Conservation (phyloP, 2,888 invertebrate species). For the Eubasilissa splendida region DNA sequence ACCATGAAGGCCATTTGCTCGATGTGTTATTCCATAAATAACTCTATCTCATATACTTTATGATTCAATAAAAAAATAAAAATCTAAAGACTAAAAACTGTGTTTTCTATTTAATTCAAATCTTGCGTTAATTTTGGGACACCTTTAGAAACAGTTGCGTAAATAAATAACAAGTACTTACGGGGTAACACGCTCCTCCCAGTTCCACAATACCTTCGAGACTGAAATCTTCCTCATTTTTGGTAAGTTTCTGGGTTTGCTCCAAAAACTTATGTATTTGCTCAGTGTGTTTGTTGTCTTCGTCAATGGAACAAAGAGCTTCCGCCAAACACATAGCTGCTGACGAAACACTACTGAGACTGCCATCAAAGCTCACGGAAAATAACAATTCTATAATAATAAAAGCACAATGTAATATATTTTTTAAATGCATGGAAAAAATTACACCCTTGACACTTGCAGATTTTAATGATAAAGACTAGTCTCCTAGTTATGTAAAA, state of each 20-base stretch:
- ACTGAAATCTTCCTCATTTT: conserved; percentile 64
- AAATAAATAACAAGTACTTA: conserved; percentile 21
- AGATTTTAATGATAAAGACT: too few species aligned
- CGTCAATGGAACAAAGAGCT: conserved; percentile 85
- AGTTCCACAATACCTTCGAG: conserved; percentile 71
- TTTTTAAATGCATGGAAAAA: too few species aligned
- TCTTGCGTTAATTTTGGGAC: too few species aligned
- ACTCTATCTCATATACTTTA: too few species aligned
- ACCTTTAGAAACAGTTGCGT: neutral
- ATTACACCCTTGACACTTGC: too few species aligned
- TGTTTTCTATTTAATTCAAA: too few species aligned
- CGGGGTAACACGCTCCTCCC: conserved; percentile 52
- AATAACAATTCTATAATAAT: conserved; percentile 58
- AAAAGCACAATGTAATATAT: too few species aligned
- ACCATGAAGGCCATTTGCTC: too few species aligned
- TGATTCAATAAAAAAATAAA: too few species aligned
- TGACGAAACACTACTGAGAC: conserved; percentile 68
- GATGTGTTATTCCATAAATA: too few species aligned
- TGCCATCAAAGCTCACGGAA: conserved; percentile 68
- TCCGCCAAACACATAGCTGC: conserved; percentile 83
- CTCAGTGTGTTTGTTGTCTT: conserved; percentile 84
- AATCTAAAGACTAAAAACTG: too few species aligned
- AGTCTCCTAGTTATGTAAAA: too few species aligned
- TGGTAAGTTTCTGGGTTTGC: conserved; percentile 69
- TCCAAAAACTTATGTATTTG: conserved; percentile 79